Evolutionary conservation across 2,888 invertebrate genomes (phyloP), one percentile per base, ranked within the genome.

Genomic region (Nowickia ferox): DNA sequence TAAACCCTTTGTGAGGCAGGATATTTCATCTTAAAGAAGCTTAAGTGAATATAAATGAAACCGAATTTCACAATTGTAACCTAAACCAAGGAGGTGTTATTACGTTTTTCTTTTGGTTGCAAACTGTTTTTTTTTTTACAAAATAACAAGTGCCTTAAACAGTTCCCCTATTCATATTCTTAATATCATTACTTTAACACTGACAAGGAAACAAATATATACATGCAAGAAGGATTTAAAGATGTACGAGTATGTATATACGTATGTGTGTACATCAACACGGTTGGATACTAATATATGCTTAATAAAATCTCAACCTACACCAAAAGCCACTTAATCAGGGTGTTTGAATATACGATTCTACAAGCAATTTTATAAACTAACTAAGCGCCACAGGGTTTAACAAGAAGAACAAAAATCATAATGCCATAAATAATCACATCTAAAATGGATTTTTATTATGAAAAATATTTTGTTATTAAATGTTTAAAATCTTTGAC

Each of bases 301-400:
- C 65, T 68, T 48, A 59, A 78, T 80, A 65, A 80, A 71, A 72
- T 79, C 75, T 51, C 44, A 79, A 75, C 30, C 71, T 79, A 84
- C 79, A 84, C 57, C 44, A 66, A 81, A 82, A 75, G 51, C 46
- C 51, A 78, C 81, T 74, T 82, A 85, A 82, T 82, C 78, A 81
- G 57, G 75, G 74, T 74, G 63, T 75, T 75, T 75, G 30, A 30
- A 30, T 30, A 2, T 30, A 30, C 6, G 30, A 30, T 4, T 30
- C 71, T 78, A 51, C 75, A 65, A 44, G 51, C 65, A 78, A 40
- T 51, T 44, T 51, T 81, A 78, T 78, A n/a, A n/a, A n/a, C n/a
- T 72, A 74, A 82, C 59, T 59, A 69, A 57, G 59, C 63, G 77
- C 78, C 69, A 59, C 65, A 75, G 82, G 82, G 57, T 40, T 72